Conservation (phyloP, 2,797 vertebrate species). For the Pelodytes ibericus region DNA sequence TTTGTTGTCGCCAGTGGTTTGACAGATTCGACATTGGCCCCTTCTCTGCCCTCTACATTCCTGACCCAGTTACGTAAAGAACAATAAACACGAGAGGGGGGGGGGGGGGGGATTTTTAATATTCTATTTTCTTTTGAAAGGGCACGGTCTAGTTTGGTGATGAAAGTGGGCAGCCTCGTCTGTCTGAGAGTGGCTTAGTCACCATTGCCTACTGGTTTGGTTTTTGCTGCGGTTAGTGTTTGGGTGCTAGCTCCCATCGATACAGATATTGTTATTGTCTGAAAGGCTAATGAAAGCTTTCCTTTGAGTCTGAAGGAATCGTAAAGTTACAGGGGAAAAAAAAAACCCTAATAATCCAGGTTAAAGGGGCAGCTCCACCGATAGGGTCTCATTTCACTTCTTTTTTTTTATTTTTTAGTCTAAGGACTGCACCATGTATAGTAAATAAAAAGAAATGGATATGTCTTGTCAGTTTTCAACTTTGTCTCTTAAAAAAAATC, state of each 20-base stretch:
- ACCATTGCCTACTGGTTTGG: background rate
- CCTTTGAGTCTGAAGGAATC: background rate
- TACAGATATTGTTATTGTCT: conserved; percentile 8
- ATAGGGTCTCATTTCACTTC: no score
- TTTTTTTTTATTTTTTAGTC: no score
- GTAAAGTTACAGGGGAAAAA: no score
- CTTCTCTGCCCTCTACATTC: conserved; percentile 16
- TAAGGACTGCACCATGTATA: no score
- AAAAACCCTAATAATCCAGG: no score
- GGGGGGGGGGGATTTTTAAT: no score
- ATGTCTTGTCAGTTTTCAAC: no score
- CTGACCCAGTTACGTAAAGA: background rate
- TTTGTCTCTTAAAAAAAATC: no score
- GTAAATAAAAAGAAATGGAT: no score
- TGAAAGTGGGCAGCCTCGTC: background rate
- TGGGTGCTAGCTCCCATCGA: background rate
- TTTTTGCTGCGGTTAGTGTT: conserved; percentile 15
- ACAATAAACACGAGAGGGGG: conserved; percentile 13
- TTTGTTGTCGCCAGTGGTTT: conserved; percentile 11
- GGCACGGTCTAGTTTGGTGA: background rate
- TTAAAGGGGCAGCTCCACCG: no score
- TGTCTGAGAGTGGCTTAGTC: conserved; percentile 2
- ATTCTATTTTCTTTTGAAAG: background rate
- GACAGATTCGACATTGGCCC: conserved; percentile 19
- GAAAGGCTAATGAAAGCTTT: background rate